Evolutionary conservation across 2,888 invertebrate genomes (phyloP).

Genomic region (Ganaspis brasiliensis): DNA sequence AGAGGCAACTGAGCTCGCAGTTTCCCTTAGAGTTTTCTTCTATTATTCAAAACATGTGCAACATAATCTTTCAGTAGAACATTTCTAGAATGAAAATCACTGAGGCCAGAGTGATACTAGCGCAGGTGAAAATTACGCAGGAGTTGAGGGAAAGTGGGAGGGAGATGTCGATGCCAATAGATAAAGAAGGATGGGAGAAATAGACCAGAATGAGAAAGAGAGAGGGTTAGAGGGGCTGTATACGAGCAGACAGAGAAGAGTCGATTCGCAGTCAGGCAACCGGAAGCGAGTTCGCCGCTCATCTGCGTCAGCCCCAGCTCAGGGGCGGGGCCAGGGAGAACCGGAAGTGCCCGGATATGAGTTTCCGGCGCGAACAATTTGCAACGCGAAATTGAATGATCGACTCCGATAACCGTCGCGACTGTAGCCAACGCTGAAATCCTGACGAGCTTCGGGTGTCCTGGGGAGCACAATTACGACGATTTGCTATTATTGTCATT

Average conservation of each 20-base stretch:
- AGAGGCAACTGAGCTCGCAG: background rate
- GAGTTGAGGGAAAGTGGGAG: conserved; percentile 7
- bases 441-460: conserved; percentile 57
- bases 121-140: conserved; percentile 40
- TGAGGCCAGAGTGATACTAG: conserved; percentile 29
- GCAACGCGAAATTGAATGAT: conserved; percentile 85
- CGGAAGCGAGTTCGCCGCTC: conserved; percentile 77
- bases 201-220: conserved; percentile 20
- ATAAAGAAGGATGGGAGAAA: conserved; percentile 18
- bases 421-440: conserved; percentile 57
- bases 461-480: conserved; percentile 63
- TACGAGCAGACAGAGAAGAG: conserved; percentile 21
- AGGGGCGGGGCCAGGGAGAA: conserved; percentile 69
- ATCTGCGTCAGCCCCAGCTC: conserved; percentile 69
- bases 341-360: conserved; percentile 88
- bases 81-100: conserved; percentile 35
- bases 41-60: conserved; percentile 38
- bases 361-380: conserved; percentile 94
- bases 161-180: background rate
- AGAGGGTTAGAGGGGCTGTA: background rate
- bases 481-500: conserved; percentile 71
- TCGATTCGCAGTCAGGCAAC: conserved; percentile 56
- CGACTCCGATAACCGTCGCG: conserved; percentile 78
- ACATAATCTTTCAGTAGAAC: conserved; percentile 35
- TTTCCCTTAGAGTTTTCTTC: background rate